Conservation (phyloP, 2,888 invertebrate genomes). For the Pollenia labialis region DNA sequence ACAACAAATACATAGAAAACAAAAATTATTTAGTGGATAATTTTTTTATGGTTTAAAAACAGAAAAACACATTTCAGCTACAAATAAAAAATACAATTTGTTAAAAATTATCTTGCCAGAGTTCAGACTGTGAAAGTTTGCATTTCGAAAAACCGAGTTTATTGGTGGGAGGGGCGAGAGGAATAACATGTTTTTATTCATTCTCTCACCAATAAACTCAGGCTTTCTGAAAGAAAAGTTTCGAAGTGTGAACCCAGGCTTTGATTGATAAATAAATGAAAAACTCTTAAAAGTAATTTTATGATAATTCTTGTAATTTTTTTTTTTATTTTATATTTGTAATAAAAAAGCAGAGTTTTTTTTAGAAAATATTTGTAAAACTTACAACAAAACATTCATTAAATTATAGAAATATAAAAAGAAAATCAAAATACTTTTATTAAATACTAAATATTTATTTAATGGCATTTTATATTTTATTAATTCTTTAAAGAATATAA, state of each 20-base stretch:
- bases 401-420: constrained; percentile 35
- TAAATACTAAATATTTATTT: constrained; percentile 26
- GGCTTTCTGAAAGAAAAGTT: too few relatives aligned
- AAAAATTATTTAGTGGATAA: constrained; percentile 36
- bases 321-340: constrained; percentile 33
- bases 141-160: too few relatives aligned
- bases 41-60: constrained; percentile 33
- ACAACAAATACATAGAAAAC: constrained; percentile 62
- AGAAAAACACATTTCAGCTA: constrained; percentile 73
- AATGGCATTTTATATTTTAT: constrained; percentile 6
- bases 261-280: too few relatives aligned
- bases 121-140: too few relatives aligned
- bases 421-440: constrained; percentile 42
- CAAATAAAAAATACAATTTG: constrained; percentile 62
- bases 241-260: too few relatives aligned
- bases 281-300: too few relatives aligned
- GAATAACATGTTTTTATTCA: too few relatives aligned
- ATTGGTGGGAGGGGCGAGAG: too few relatives aligned
- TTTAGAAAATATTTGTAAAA: constrained; percentile 66
- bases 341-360: constrained; percentile 35
- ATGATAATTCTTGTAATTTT: too few relatives aligned
- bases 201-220: too few relatives aligned
- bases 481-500: constrained; percentile 44
- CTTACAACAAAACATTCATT: constrained; percentile 71
- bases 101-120: constrained; percentile 41